phyloP scores from a whole-genome alignment of 2,797 vertebrate genomes.

The Xerus rutilus region DNA sequence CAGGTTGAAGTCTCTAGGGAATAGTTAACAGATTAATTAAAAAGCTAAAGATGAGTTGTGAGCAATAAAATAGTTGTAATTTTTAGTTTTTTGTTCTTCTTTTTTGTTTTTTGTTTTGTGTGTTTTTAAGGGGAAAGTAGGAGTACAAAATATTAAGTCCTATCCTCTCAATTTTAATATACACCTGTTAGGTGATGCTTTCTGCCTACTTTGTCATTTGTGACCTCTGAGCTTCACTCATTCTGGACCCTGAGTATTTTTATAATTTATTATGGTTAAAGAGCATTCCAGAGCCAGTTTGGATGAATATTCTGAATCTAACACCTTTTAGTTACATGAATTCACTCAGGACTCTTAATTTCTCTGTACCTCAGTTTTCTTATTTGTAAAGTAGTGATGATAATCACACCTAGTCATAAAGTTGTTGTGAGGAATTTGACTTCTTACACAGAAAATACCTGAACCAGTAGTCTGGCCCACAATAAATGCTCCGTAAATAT shows the following conservation, averaged over 20 bases:
- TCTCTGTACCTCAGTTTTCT: not conserved
- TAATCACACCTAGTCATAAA: not conserved
- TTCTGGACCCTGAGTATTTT: not conserved
- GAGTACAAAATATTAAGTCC: not conserved
- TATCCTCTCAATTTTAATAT: not conserved
- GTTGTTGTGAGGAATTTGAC: not conserved
- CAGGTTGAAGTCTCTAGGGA: not conserved
- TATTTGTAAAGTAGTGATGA: not conserved
- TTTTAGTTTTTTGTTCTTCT: not conserved
- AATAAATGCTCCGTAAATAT: not conserved
- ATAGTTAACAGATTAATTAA: not conserved
- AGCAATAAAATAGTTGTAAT: not conserved
- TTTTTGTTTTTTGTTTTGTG: not conserved
- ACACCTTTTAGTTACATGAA: not conserved
- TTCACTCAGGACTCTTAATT: not conserved
- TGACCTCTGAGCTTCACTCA: not conserved
- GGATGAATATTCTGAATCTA: not conserved
- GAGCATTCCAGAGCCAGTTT: not conserved
- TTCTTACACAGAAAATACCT: not conserved
- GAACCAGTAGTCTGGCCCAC: not conserved
- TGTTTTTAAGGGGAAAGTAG: not conserved
- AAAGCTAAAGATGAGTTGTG: not conserved
- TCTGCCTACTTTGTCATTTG: not conserved
- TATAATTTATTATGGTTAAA: not conserved
- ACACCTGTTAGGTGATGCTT: not conserved